Conservation (phyloP, 2,888 invertebrate species). For the Scaeva pyrastri region DNA sequence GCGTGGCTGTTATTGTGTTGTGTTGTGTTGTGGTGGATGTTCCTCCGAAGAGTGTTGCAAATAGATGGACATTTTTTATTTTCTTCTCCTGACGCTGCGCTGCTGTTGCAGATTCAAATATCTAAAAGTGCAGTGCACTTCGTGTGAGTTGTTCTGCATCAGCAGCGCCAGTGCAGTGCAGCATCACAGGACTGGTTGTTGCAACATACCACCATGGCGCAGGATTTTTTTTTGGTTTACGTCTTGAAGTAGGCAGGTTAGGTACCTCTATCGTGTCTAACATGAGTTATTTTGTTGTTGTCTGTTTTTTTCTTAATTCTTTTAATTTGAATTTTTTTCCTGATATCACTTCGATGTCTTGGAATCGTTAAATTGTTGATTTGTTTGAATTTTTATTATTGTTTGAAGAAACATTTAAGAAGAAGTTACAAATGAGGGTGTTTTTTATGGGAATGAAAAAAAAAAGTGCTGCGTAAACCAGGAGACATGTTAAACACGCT, state of each 20-base stretch:
- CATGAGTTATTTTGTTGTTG: constrained; percentile 40
- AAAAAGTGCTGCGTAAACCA: constrained; percentile 24
- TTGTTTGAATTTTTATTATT: constrained; percentile 24
- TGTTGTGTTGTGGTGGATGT: no score
- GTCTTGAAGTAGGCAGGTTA: constrained; percentile 14
- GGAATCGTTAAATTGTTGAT: constrained; percentile 44
- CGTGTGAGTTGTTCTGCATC: constrained; percentile 19
- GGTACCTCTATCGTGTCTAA: constrained; percentile 31
- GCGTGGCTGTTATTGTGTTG: constrained; percentile 42
- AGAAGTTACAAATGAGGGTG: constrained; percentile 10
- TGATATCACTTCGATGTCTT: background rate
- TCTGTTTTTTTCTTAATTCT: background rate
- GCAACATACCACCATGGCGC: constrained; percentile 47
- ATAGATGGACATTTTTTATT: constrained; percentile 53
- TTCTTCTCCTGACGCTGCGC: background rate
- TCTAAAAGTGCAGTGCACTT: constrained; percentile 56
- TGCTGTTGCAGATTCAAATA: constrained; percentile 4
- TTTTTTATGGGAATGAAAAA: background rate
- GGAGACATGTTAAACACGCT: constrained; percentile 31
- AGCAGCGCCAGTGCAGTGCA: background rate
- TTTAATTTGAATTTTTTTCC: background rate
- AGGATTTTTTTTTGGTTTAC: constrained; percentile 46
- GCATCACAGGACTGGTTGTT: constrained; percentile 48
- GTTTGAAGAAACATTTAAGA: background rate
- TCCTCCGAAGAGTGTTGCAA: constrained; percentile 14